A percentile compares a stretch with the other conserved stretches of the same genome.
phyloP scores from a whole-genome alignment of 1,140 invertebrate genomes.

The Gryon sp. region DNA sequence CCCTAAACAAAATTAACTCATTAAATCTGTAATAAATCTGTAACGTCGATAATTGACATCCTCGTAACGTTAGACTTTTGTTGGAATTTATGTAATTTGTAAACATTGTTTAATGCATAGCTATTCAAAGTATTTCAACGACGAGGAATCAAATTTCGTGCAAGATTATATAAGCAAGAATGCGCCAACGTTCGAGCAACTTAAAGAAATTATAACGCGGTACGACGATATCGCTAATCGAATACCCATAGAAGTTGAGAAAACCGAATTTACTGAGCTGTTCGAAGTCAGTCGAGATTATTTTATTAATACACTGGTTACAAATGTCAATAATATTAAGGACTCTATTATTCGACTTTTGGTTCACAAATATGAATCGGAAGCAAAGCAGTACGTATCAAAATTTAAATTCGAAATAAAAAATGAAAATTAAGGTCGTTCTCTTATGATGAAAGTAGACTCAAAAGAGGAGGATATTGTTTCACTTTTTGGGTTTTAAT shows the following conservation, averaged over 20 bases:
- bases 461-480: too few relatives aligned
- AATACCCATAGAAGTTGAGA: constrained; percentile 84
- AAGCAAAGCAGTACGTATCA: constrained; percentile 86
- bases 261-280: constrained; percentile 88
- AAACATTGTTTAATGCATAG: constrained; percentile 48
- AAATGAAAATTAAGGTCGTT: too few relatives aligned
- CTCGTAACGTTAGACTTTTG: too few relatives aligned
- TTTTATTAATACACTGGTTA: constrained; percentile 86
- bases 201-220: constrained; percentile 82
- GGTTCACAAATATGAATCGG: constrained; percentile 87
- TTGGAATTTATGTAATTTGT: too few relatives aligned
- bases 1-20: too few relatives aligned
- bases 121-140: constrained; percentile 75
- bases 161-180: constrained; percentile 85
- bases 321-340: constrained; percentile 84
- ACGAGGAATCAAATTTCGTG: constrained; percentile 82
- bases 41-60: too few relatives aligned
- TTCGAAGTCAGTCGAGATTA: constrained; percentile 91
- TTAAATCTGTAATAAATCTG: too few relatives aligned
- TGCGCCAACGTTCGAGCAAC: constrained; percentile 83
- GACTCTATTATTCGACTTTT: constrained; percentile 86
- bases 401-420: too few relatives aligned
- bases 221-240: constrained; percentile 83
- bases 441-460: too few relatives aligned
- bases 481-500: too few relatives aligned